phyloP scores from a whole-genome alignment of 2,888 invertebrate species.

The Molanna angustata region DNA sequence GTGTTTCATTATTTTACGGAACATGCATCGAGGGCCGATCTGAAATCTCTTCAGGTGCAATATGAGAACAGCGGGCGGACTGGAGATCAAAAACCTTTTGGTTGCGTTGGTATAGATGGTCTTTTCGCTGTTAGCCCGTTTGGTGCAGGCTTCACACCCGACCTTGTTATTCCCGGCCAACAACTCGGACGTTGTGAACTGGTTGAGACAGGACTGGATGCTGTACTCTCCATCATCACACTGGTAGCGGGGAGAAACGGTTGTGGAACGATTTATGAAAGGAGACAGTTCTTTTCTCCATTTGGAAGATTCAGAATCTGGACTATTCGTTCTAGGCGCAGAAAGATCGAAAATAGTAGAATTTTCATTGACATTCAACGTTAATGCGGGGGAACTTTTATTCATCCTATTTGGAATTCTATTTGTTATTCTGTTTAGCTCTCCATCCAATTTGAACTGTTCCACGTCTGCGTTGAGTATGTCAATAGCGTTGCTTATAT shows the following conservation, averaged over 20 bases:
- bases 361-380: constrained; percentile 15
- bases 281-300: constrained; percentile 42
- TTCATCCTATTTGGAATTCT: constrained; percentile 8
- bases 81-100: constrained; percentile 82
- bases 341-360: neutral
- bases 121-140: constrained; percentile 66
- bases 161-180: constrained; percentile 92
- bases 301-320: constrained; percentile 20
- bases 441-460: constrained; percentile 7
- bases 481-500: neutral
- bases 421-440: constrained; percentile 1
- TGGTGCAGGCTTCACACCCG: constrained; percentile 87
- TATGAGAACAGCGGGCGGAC: constrained; percentile 91
- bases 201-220: constrained; percentile 85
- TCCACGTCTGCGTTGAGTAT: constrained; percentile 12
- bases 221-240: constrained; percentile 79
- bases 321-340: constrained; percentile 9
- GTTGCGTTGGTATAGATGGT: constrained; percentile 79
- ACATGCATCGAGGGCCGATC: constrained; percentile 67
- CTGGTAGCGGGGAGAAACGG: constrained; percentile 65
- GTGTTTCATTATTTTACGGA: constrained; percentile 80
- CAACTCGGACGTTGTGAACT: constrained; percentile 88
- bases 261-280: constrained; percentile 44
- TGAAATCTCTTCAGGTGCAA: constrained; percentile 96
- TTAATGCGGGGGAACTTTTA: constrained; percentile 9